phyloP scores from a whole-genome alignment of 2,888 invertebrate species.

The Fragum whitleyi region DNA sequence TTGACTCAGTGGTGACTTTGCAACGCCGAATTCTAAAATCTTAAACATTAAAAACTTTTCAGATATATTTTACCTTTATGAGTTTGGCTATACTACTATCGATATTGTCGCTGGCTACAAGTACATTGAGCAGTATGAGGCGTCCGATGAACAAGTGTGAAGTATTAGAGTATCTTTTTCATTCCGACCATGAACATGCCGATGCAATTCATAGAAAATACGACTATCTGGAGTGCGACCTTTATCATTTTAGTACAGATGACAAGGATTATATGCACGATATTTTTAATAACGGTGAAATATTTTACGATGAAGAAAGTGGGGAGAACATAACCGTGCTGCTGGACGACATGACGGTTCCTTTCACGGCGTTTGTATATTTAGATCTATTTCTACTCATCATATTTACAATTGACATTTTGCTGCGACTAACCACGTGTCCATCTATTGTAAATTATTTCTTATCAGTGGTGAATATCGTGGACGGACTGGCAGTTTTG shows the following conservation, averaged over 20 bases:
- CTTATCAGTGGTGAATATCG: constrained; percentile 44
- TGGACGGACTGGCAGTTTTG: constrained; percentile 52
- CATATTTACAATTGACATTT: constrained; percentile 60
- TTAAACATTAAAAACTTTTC: constrained; percentile 30
- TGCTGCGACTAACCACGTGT: constrained; percentile 50
- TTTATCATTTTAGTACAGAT: neutral
- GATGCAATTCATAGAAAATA: neutral
- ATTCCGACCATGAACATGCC: constrained; percentile 3
- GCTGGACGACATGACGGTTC: neutral
- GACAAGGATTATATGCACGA: constrained; percentile 3
- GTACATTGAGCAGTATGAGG: constrained; percentile 46
- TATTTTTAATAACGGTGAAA: neutral
- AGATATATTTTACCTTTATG: constrained; percentile 53
- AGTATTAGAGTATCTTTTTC: constrained; percentile 49
- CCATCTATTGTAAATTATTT: constrained; percentile 50
- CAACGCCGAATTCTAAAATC: too few relatives aligned
- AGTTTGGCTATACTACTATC: constrained; percentile 55
- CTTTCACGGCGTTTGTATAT: constrained; percentile 30
- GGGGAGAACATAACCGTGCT: neutral
- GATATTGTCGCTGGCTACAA: constrained; percentile 50
- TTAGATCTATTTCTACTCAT: constrained; percentile 36
- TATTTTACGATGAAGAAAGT: constrained; percentile 9
- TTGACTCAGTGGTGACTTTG: too few relatives aligned
- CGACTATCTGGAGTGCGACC: neutral
- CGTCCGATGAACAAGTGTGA: constrained; percentile 55